Percentiles rank a stretch among this genome's conserved stretches.
Conservation (phyloP, 2,888 invertebrate genomes). For the Diploptera punctata region DNA sequence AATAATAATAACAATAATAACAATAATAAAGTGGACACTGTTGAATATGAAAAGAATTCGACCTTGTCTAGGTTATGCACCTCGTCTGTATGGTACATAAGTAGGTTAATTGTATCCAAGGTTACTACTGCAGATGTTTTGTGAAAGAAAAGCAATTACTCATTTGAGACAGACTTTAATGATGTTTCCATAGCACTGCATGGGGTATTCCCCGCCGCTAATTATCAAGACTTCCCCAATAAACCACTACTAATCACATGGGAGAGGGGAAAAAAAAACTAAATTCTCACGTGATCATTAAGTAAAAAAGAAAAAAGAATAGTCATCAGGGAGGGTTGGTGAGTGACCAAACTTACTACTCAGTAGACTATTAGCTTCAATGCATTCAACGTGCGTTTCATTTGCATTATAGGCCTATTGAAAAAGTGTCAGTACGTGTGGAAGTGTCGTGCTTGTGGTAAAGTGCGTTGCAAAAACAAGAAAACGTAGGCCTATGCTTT, state of each 20-base stretch:
- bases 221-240: constrained; percentile 5
- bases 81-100: too few relatives aligned
- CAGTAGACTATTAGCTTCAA: background rate
- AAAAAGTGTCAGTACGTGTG: too few relatives aligned
- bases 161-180: background rate
- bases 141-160: constrained; percentile 12
- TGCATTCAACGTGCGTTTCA: too few relatives aligned
- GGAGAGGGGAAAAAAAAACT: background rate
- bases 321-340: background rate
- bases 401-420: too few relatives aligned
- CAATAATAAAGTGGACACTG: too few relatives aligned
- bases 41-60: too few relatives aligned
- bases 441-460: too few relatives aligned
- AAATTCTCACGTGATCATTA: constrained; percentile 6
- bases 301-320: background rate
- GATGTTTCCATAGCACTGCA: background rate
- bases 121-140: background rate
- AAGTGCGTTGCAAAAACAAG: too few relatives aligned
- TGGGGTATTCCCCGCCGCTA: constrained; percentile 4
- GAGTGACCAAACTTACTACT: constrained; percentile 1
- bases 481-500: too few relatives aligned
- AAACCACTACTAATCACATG: constrained; percentile 1
- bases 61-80: constrained; percentile 5
- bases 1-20: too few relatives aligned
- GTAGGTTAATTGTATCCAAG: constrained; percentile 17